These are phyloP conservation scores for Mustela nigripes DNA, from an alignment of 2,113 vertebrate genomes.

Conservation along the genomic window DNA sequence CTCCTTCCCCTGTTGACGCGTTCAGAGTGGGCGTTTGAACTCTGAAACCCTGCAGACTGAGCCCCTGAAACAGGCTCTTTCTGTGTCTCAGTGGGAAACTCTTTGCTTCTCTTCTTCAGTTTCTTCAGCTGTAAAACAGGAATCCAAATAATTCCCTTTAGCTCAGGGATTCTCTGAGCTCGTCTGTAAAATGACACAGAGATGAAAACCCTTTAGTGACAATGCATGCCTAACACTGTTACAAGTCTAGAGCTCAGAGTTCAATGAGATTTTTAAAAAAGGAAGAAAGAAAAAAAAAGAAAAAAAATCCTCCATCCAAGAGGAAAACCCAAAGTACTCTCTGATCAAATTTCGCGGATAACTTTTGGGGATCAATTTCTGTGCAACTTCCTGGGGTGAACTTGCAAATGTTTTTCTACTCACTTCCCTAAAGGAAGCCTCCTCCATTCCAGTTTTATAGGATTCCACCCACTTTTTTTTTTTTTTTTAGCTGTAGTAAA, in stretches of 20 bases:
- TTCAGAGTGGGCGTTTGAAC: slow-evolving; percentile 50
- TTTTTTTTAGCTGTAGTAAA: slow-evolving; percentile 22
- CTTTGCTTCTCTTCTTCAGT: slow-evolving; percentile 62
- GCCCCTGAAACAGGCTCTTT: slow-evolving; percentile 41
- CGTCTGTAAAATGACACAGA: slow-evolving; percentile 34
- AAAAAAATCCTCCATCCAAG: neutral
- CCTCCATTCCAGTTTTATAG: neutral
- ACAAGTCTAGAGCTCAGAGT: neutral
- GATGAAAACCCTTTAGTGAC: neutral
- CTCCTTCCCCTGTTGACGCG: neutral
- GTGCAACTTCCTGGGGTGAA: neutral
- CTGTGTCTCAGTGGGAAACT: slow-evolving; percentile 67
- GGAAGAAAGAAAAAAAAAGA: neutral
- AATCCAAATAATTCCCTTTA: slow-evolving; percentile 55
- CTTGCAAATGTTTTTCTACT: slow-evolving; percentile 24
- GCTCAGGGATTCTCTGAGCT: slow-evolving; percentile 39
- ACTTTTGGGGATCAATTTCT: neutral
- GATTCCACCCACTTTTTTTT: neutral
- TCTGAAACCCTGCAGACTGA: slow-evolving; percentile 7
- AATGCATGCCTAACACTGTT: neutral
- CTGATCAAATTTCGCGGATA: neutral
- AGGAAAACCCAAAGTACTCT: neutral
- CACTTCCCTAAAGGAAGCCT: neutral
- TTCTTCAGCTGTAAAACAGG: slow-evolving; percentile 65
- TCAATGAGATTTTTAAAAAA: neutral